Percentiles rank a stretch among this genome's conserved stretches.
Conservation (phyloP, 2,888 invertebrate genomes). For the Protula sp. region DNA sequence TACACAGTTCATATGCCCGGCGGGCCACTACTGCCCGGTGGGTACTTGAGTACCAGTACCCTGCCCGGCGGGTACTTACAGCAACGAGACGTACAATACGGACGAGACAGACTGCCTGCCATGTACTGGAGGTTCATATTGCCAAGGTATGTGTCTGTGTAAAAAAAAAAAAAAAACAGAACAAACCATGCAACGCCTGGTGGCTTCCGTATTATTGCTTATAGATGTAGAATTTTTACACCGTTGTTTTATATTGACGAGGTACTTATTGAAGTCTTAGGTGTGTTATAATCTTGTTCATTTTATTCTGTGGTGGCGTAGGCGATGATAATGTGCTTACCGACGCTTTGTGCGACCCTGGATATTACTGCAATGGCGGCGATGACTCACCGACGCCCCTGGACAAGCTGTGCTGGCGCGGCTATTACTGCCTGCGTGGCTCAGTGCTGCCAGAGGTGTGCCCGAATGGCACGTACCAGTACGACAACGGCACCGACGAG, state of each 20-base stretch:
- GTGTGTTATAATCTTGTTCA: too few species aligned
- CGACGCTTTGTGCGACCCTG: conserved; percentile 36
- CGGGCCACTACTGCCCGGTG: conserved; percentile 41
- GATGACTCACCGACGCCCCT: conserved; percentile 38
- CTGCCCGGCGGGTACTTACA: conserved; percentile 47
- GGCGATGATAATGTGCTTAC: conserved; percentile 38
- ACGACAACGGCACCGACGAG: conserved; percentile 27
- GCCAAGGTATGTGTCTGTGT: conserved; percentile 44
- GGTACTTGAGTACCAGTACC: conserved; percentile 36
- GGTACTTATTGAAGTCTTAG: too few species aligned
- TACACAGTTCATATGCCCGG: conserved; percentile 40
- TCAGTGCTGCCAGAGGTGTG: conserved; percentile 35
- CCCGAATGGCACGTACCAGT: conserved; percentile 45
- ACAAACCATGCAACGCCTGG: too few species aligned
- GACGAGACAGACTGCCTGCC: conserved; percentile 35
- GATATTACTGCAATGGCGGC: conserved; percentile 48
- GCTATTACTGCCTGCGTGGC: conserved; percentile 38
- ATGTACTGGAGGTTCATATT: conserved; percentile 45
- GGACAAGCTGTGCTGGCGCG: conserved; percentile 35
- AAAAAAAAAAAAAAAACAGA: too few species aligned
- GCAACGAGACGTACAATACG: conserved; percentile 29
- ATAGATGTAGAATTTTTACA: too few species aligned
- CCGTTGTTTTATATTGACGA: too few species aligned
- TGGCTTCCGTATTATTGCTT: too few species aligned
- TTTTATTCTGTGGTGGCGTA: too few species aligned